Evolutionary conservation across 2,797 vertebrate species (phyloP).

Genomic region (Esox lucius): DNA sequence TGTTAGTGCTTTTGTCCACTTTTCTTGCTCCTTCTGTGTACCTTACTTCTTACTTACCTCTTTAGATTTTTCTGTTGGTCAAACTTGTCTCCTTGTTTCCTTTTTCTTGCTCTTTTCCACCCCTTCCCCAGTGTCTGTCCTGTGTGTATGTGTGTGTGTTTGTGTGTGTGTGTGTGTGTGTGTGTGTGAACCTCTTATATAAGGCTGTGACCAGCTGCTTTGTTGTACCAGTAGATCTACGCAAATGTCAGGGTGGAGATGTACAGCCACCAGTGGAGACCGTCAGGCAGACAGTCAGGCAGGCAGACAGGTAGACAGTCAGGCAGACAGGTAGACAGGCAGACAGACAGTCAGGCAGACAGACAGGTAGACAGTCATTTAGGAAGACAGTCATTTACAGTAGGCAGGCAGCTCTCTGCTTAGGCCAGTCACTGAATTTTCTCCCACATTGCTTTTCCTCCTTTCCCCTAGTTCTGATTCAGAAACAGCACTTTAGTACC

Average conservation of each 20-base stretch:
- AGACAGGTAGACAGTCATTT: too few relatives aligned
- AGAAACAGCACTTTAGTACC: neutral
- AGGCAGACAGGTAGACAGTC: too few relatives aligned
- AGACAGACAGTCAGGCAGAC: too few relatives aligned
- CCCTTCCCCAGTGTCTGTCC: neutral
- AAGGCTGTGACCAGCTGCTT: too few relatives aligned
- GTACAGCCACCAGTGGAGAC: neutral
- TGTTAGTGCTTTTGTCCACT: neutral
- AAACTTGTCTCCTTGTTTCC: neutral
- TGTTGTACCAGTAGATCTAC: neutral
- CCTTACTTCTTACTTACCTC: too few relatives aligned
- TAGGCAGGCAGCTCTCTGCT: neutral
- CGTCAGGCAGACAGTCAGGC: too few relatives aligned
- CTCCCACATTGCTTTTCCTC: neutral
- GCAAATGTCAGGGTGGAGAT: neutral
- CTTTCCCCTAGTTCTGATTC: neutral
- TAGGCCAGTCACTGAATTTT: neutral
- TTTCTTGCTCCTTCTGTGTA: neutral
- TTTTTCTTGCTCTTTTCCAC: neutral
- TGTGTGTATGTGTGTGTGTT: neutral
- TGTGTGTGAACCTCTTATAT: conserved; percentile 2
- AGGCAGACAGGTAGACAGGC: neutral
- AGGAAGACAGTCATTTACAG: too few relatives aligned
- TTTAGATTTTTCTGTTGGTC: neutral
- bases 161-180: neutral